Percentiles rank a stretch among this genome's conserved stretches.
phyloP scores from a whole-genome alignment of 2,797 vertebrate genomes.

The Aplochiton taeniatus region DNA sequence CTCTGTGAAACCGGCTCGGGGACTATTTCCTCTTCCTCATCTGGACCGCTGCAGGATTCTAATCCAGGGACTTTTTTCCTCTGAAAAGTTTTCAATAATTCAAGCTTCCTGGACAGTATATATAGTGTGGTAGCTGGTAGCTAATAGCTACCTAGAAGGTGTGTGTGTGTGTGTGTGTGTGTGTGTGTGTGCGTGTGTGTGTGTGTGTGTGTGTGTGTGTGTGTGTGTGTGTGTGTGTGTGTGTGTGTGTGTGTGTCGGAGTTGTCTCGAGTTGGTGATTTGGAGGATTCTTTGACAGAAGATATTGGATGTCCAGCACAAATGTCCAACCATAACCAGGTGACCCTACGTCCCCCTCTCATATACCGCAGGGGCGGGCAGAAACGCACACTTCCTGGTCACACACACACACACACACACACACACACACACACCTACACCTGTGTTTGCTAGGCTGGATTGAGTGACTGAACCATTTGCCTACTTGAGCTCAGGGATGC shows the following conservation, averaged over 20 bases:
- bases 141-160: too few relatives aligned
- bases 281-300: background rate
- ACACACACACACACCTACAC: background rate
- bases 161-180: background rate
- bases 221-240: background rate
- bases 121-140: too few relatives aligned
- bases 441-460: background rate
- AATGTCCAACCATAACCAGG: background rate
- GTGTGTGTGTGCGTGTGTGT: background rate
- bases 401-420: too few relatives aligned
- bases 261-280: background rate
- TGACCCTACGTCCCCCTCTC: background rate
- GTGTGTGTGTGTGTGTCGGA: background rate
- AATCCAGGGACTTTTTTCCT: too few relatives aligned
- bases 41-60: too few relatives aligned
- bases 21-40: too few relatives aligned
- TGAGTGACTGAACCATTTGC: conserved; percentile 22
- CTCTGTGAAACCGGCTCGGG: too few relatives aligned
- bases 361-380: background rate
- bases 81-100: too few relatives aligned
- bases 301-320: background rate
- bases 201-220: background rate
- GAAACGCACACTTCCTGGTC: background rate
- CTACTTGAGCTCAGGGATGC: conserved; percentile 55
- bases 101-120: too few relatives aligned